Conservation (phyloP, 2,888 invertebrate species). For the Anthoptus insignis region DNA sequence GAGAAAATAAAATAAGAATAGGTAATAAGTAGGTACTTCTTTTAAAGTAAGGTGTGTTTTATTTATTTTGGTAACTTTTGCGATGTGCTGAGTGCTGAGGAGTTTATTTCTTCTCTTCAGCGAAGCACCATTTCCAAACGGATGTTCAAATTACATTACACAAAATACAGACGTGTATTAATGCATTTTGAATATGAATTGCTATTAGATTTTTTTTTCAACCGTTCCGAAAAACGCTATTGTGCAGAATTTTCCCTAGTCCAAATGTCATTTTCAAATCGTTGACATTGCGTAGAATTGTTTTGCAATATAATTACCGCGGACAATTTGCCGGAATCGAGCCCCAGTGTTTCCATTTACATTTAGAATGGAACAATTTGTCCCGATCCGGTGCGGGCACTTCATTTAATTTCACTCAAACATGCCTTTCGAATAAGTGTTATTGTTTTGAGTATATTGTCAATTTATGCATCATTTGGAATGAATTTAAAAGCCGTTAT, state of each 20-base stretch:
- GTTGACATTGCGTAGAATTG: conserved; percentile 64
- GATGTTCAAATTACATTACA: no score
- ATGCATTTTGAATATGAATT: no score
- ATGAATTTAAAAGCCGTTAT: not conserved
- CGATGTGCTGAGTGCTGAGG: no score
- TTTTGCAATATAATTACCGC: conserved; percentile 82
- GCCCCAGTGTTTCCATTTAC: conserved; percentile 71
- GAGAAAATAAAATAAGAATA: no score
- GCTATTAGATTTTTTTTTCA: no score
- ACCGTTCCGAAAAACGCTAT: no score
- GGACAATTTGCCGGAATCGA: conserved; percentile 68
- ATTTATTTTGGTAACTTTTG: no score
- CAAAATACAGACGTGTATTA: no score
- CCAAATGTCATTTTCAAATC: conserved; percentile 49
- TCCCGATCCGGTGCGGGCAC: conserved; percentile 52
- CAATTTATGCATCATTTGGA: conserved; percentile 18
- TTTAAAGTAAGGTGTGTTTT: no score
- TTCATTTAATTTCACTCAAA: conserved; percentile 54
- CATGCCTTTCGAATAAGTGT: conserved; percentile 48
- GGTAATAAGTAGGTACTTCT: no score
- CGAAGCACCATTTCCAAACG: no score
- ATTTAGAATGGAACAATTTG: conserved; percentile 70
- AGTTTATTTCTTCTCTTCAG: no score
- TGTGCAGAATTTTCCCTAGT: conserved; percentile 25
- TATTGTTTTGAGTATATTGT: conserved; percentile 41